Base-by-base conservation (phyloP, 2,113 vertebrate genomes). In the Heptranchias perlo region DNA sequence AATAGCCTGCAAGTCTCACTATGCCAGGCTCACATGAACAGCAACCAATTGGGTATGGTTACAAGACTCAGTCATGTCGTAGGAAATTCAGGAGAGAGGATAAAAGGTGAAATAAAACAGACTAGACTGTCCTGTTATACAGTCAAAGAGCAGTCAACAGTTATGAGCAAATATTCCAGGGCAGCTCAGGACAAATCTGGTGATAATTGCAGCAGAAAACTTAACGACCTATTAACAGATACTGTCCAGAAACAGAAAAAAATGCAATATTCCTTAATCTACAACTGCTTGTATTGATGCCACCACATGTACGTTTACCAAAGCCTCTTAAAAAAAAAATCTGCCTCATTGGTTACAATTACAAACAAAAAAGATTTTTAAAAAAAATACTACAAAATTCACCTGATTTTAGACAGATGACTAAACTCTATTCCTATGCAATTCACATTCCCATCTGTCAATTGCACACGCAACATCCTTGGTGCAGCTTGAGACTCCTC, bases 351-450 rank as follows among this genome's bases (percentile, higher is more conserved):
- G 96, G 97, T 96, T 96, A 96, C 96, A 97, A 96, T 97, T 97
- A 96, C 96, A 97, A 98, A 97, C 97, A 97, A 67, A 65, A 14
- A 65, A 76, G 18, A 69, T 62, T 3, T 21, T 49, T 14, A 21
- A 47, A 87, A 86, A 21, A 67, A 86, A 23, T 47, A 52, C 35
- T 18, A 21, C 2, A 18, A 7, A 65, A 10, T 96, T 97, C 97
- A 99, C 99, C 99, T 99, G 97, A 99, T 98, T 98, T 99, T 99
- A 96, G 99, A 98, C 97, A 99, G 98, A 96, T 98, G 98, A 97
- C 97, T 98, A 97, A 98, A 98, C 97, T 99, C 99, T 96, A 99
- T 96, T 96, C 98, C 99, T 89, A 97, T 98, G 97, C 99, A 99
- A 97, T 96, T 98, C 96, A 97, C 98, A 95, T 99, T 99, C 4